Percentiles rank a stretch among this genome's conserved stretches.
Evolutionary conservation across 2,888 invertebrate species (phyloP).

Genomic region (Proisotoma minuta): DNA sequence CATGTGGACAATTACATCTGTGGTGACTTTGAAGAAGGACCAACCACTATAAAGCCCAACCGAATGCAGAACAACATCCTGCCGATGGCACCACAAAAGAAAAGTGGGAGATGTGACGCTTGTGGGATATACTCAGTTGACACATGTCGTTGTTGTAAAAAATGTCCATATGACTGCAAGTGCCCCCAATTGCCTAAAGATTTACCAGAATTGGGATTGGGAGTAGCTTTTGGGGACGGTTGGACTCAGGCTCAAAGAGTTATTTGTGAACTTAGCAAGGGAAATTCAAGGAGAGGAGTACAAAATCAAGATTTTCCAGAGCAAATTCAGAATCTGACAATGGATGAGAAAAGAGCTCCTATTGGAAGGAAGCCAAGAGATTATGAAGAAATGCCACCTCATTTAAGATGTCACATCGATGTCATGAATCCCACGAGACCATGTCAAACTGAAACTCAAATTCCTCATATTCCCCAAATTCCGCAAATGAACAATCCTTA

Average conservation of each 20-base stretch:
- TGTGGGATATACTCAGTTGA: slow-evolving; percentile 38
- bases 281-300: slow-evolving; percentile 18
- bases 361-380: slow-evolving; percentile 15
- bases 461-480: too few relatives aligned
- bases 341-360: slow-evolving; percentile 18
- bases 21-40: slow-evolving; percentile 34
- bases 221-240: slow-evolving; percentile 19
- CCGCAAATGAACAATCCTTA: too few relatives aligned
- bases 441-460: too few relatives aligned
- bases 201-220: slow-evolving; percentile 21
- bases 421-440: slow-evolving; percentile 19
- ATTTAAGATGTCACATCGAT: slow-evolving; percentile 20
- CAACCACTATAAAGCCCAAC: slow-evolving; percentile 22
- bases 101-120: slow-evolving; percentile 30
- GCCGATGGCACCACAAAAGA: slow-evolving; percentile 28
- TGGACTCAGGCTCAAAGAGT: slow-evolving; percentile 24
- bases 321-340: slow-evolving; percentile 13
- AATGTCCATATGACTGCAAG: slow-evolving; percentile 34
- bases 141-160: slow-evolving; percentile 30
- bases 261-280: slow-evolving; percentile 16
- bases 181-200: slow-evolving; percentile 20
- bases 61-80: not conserved
- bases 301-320: not conserved
- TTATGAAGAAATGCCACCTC: slow-evolving; percentile 10
- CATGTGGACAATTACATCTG: slow-evolving; percentile 41